Base-by-base conservation (phyloP, 2,797 vertebrate genomes). In the Lindbergichthys nudifrons region DNA sequence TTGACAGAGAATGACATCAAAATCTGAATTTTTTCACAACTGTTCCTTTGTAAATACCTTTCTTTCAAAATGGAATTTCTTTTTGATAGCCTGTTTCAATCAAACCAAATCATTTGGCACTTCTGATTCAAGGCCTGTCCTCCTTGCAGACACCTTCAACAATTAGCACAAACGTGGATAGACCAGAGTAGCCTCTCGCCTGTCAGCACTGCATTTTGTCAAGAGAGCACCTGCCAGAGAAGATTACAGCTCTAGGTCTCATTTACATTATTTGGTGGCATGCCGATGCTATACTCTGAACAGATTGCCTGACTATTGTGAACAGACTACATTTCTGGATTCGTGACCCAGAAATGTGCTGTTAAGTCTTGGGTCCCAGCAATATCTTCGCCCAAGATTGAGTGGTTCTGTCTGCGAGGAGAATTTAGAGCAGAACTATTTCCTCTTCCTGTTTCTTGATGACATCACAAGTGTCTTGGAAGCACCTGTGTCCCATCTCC, bases 401-500 rank as follows among this genome's bases (percentile, higher is more conserved):
- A 78, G 36, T 70, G 41, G 46, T 52, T 42, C 56, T 48, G 21
- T 12, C 19, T 41, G 45, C 0, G 0, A 54, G 57, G 43, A 43
- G 32, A 71, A 75, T 80, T 61, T 53, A 23, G 76, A 64, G 47
- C 41, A 53, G 15, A 41, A 53, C 39, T 18, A 47, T 72, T 84
- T 88, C 67, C 69, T 79, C 41, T 79, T 88, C 76, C 70, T 81
- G 71, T 63, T 80, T 52, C 70, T 59, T 39, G 46, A 41, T 88
- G 83, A 87, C 77, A 76, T 90, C 83, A 72, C 56, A 66, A 41
- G 15, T 62, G 62, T 78, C 82, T 21, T 15, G 82, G 75, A 83
- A 87, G 77, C 90, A 92, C 89, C 87, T 91, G 90, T 90, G 87
- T 89, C 86, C 82, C 74, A 84, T 91, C 85, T 83, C 85, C 70